Base-by-base conservation (phyloP, 2,888 invertebrate genomes). In the Aethes cnicana region DNA sequence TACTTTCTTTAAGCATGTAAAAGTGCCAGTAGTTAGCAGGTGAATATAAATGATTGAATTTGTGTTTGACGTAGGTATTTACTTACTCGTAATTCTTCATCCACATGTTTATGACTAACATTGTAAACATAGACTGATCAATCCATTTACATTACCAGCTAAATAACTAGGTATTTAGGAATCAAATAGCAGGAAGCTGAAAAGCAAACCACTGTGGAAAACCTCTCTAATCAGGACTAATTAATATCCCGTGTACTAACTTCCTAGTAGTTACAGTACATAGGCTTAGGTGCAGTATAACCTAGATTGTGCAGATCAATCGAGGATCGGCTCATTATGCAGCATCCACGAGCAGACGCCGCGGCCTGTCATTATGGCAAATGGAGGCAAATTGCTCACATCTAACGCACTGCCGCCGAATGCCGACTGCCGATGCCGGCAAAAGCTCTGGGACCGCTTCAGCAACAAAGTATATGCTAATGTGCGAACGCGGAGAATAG, bases 381-480 rank as follows among this genome's bases (percentile, higher is more conserved):
- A 88, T 88, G 85, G 82, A 77, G 81, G 81, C 81, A 87, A 89
- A 89, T 89, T 89, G 89, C 84, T 79, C 78, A 77, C 77, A 77
- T 86, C 85, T 86, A 84, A 84, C 86, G 82, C 82, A 81, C 74
- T 68, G 73, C 78, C 69, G 71, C 62, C 64, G 68, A 58, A 61
- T 65, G 58, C 62, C 61, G 54, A 55, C 49, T 37, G 64, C 69
- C 69, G 72, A 80, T 77, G 77, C 74, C 69, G 74, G 69, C 72
- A 74, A 78, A 81, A 78, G 82, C 77, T 77, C 73, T 73, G 69
- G 66, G 72, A 75, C 72, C 70, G 68, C 69, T 74, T 71, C 63
- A 65, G 64, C 57, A 64, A 52, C 52, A 46, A 52, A 55, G 63
- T 68, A 68, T 79, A 82, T 82, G 82, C 69, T 81, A 81, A 82